Evolutionary conservation across 1,140 invertebrate genomes (phyloP).

Genomic region (Drosophila persimilis): DNA sequence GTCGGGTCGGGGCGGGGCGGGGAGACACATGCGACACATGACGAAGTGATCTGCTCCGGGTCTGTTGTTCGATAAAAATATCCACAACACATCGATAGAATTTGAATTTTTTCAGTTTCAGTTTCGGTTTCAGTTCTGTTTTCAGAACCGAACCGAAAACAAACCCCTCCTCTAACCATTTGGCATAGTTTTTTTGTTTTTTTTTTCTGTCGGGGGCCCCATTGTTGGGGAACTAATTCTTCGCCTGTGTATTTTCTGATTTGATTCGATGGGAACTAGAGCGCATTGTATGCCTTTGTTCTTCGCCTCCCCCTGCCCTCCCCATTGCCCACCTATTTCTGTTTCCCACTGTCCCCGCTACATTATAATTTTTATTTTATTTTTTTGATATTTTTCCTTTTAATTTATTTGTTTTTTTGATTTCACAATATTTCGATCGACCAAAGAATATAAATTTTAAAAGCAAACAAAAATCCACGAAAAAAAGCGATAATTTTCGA

Average conservation of each 20-base stretch:
- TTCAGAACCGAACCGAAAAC: conserved; percentile 11
- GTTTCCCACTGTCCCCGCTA: conserved; percentile 22
- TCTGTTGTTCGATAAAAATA: conserved; percentile 70
- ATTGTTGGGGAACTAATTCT: conserved; percentile 38
- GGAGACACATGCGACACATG: conserved; percentile 9
- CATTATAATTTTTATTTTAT: conserved; percentile 15
- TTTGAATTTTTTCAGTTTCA: conserved; percentile 67
- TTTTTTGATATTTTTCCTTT: conserved; percentile 56
- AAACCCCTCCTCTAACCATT: conserved; percentile 22
- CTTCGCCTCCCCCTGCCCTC: neutral
- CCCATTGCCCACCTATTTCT: neutral
- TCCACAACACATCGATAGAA: conserved; percentile 77
- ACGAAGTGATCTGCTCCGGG: conserved; percentile 34
- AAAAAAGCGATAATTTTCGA: conserved; percentile 24
- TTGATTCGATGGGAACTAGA: conserved; percentile 71
- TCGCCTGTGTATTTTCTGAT: conserved; percentile 18
- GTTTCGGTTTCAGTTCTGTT: conserved; percentile 45
- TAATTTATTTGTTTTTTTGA: conserved; percentile 80
- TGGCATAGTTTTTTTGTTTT: conserved; percentile 56
- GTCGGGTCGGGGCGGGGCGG: neutral
- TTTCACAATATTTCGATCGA: conserved; percentile 80
- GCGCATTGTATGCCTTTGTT: conserved; percentile 67
- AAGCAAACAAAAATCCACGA: conserved; percentile 1
- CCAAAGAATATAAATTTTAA: conserved; percentile 70
- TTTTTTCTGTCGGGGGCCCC: conserved; percentile 16